Evolutionary conservation across 2,797 vertebrate species (phyloP), one percentile per base, ranked within the genome.

Genomic region (Parauchenoglanis ngamensis): DNA sequence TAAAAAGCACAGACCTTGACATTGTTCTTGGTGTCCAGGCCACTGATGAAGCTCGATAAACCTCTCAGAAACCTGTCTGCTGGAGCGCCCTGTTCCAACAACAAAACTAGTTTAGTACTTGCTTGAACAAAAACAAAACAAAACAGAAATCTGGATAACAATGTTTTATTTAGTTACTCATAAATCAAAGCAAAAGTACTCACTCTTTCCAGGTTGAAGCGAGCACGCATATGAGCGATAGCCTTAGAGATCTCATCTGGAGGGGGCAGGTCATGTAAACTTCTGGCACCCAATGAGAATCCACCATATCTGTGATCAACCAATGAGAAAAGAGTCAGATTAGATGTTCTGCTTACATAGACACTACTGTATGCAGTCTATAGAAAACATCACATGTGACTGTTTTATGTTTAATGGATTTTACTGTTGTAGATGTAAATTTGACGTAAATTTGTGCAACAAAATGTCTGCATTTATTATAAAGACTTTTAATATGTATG

Each of bases 201-300:
- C 94, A 99, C 98, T 95, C 96, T 94, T 86, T 96, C 92, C 85
- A 98, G 88, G n/a, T 93, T 95, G 92, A 99, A 96, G 85, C 96
- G 95, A 78, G 93, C 95, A 91, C 96, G 97, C 89, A 99, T 94
- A 80, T 96, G 93, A 86, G 92, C 90, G 83, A 99, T 97, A 11
- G 97, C 98, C 67, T 94, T 93, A 52, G 96, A 96, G 46, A 98
- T 93, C 73, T 98, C 96, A 87, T 97, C 95, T 40, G 91, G 92
- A 7, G 96, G 93, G 87, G 97, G 94, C 89, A 97, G 89, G 88
- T 92, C 86, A 0, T 97, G 95, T 23, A 96, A 96, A 84, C 93
- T 96, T 88, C 95, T 96, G 88, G 97, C 97, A 31, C 98, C 98
- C 92, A 99, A 83, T 5, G 98, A 99, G 94, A 99, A 99, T 57